Evolutionary conservation across 2,888 invertebrate species (phyloP).

Genomic region (Polietes domitor): DNA sequence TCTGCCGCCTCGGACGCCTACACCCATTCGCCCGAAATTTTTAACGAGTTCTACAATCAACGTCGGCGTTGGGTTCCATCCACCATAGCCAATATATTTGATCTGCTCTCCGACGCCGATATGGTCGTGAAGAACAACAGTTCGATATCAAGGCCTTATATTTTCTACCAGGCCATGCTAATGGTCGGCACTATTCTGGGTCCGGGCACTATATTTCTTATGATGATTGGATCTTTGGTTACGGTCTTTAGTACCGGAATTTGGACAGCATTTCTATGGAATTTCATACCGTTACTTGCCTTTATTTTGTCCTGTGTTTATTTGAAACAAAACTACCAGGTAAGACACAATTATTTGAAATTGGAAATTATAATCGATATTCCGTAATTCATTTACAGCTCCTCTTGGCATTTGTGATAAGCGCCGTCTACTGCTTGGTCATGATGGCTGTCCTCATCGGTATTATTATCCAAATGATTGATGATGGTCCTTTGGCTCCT

Average conservation of each 20-base stretch:
- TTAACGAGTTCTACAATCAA: slow-evolving; percentile 96
- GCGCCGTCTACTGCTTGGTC: slow-evolving; percentile 89
- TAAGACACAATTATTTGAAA: slow-evolving; percentile 76
- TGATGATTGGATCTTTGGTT: slow-evolving; percentile 90
- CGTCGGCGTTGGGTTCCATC: slow-evolving; percentile 97
- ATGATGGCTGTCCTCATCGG: slow-evolving; percentile 94
- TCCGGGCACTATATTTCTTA: slow-evolving; percentile 88
- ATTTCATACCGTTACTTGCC: slow-evolving; percentile 85
- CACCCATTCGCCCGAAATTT: slow-evolving; percentile 95
- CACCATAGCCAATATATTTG: slow-evolving; percentile 96
- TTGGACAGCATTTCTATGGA: slow-evolving; percentile 86
- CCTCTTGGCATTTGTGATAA: slow-evolving; percentile 87
- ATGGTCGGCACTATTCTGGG: slow-evolving; percentile 88
- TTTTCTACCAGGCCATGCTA: slow-evolving; percentile 87
- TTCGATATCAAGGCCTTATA: slow-evolving; percentile 92
- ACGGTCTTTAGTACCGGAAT: slow-evolving; percentile 87
- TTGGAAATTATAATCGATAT: too few species aligned
- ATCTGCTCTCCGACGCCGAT: slow-evolving; percentile 90
- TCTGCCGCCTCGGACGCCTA: slow-evolving; percentile 97
- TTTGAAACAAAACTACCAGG: slow-evolving; percentile 85
- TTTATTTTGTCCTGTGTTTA: slow-evolving; percentile 86
- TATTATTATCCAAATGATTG: slow-evolving; percentile 88
- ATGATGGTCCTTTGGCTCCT: slow-evolving; percentile 91
- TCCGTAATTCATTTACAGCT: slow-evolving; percentile 81
- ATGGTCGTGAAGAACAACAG: slow-evolving; percentile 92